A percentile compares a stretch with the other conserved stretches of the same genome.
These are phyloP conservation scores for Drosophila recens DNA, from an alignment of 2,888 invertebrate genomes.

Conservation along the genomic window DNA sequence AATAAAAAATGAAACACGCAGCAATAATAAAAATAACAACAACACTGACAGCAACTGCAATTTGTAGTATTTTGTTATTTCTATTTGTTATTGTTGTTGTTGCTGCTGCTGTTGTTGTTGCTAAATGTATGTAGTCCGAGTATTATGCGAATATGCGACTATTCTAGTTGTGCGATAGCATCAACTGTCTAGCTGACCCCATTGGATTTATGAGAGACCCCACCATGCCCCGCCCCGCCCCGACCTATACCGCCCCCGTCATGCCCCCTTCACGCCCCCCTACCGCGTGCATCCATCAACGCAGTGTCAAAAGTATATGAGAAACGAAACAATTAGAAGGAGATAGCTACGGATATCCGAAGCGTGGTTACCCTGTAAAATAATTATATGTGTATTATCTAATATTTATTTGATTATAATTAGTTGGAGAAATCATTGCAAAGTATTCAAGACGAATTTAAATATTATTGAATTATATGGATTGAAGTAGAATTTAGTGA, in stretches of 20 bases:
- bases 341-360: not conserved
- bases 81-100: too few species aligned
- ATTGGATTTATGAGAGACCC: constrained; percentile 22
- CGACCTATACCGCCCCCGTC: not conserved
- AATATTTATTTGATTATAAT: too few species aligned
- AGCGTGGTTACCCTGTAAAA: constrained; percentile 12
- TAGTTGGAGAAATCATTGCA: too few species aligned
- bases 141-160: constrained; percentile 24
- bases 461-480: too few species aligned
- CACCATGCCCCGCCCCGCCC: too few species aligned
- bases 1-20: constrained; percentile 6
- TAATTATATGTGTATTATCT: too few species aligned
- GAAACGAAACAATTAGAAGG: constrained; percentile 11
- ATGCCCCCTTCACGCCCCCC: constrained; percentile 14
- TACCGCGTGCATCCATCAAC: constrained; percentile 6
- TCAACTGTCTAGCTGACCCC: constrained; percentile 50
- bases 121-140: constrained; percentile 40
- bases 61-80: constrained; percentile 41
- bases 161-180: constrained; percentile 35
- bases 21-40: constrained; percentile 8
- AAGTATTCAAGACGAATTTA: too few species aligned
- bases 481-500: too few species aligned
- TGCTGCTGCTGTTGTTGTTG: constrained; percentile 11
- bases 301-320: not conserved
- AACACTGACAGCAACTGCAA: constrained; percentile 29